Base-by-base conservation (phyloP, 2,113 vertebrate species). In the Rafetus swinhoei region DNA sequence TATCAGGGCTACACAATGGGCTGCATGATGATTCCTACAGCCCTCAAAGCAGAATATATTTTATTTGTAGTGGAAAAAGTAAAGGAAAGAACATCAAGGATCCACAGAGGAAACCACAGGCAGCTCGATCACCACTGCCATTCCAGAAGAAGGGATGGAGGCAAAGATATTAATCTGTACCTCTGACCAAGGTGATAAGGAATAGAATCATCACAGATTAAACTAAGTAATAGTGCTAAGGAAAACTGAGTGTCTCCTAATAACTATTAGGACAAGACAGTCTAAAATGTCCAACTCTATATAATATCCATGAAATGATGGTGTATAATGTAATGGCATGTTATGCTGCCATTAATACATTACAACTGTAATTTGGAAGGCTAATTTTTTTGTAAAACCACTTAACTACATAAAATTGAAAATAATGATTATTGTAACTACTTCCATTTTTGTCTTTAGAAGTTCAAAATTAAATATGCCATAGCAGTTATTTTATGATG, bases 371-470 rank as follows among this genome's bases (percentile, higher is more conserved):
- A 98, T 98, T 98, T 98, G 97, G 96, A 98, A 98, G 96, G 97
- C 96, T 98, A 98, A 97, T 98, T 98, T 97, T 98, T 98, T 97
- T 96, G 96, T 98, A 98, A 98, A 98, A 98, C 97, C 98, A 98
- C 98, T 98, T 98, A 98, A 97, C 98, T 98, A 97, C 97, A 98
- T 98, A 98, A 98, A 98, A 98, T 97, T 98, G 97, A 98, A 98
- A 98, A 98, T 98, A 98, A 98, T 98, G 98, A 98, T 98, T 98
- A 98, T 98, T 98, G 95, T 97, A 98, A 97, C 97, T 97, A 95
- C 97, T 97, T 97, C 96, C 96, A 98, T 97, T 97, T 98, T 98
- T 93, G 96, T 98, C 97, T 97, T 96, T 95, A 97, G 94, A 96
- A 97, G 97, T 98, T 98, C 97, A 98, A 95, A 97, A 98, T 98